phyloP scores from a whole-genome alignment of 92 coral and sea anemone genomes.

The Bergia puertoricense region DNA sequence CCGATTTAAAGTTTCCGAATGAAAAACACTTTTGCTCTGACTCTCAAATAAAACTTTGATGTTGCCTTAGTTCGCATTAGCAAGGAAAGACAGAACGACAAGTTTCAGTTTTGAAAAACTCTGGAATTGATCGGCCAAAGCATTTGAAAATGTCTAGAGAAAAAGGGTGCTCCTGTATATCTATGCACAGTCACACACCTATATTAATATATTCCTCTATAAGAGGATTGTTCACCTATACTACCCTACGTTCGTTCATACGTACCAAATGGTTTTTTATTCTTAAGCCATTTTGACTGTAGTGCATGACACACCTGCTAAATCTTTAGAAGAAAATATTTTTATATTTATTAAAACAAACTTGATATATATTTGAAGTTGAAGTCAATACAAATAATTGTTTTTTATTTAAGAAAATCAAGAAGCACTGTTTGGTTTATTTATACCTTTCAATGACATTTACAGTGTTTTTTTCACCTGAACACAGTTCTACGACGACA shows the following conservation, averaged over 20 bases:
- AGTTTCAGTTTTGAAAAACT: not conserved
- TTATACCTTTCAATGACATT: not conserved
- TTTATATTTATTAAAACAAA: no score
- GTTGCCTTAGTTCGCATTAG: not conserved
- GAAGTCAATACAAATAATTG: not conserved
- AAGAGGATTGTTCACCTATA: not conserved
- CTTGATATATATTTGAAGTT: no score
- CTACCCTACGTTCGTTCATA: not conserved
- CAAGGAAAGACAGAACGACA: not conserved
- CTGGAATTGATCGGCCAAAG: not conserved
- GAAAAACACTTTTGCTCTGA: no score
- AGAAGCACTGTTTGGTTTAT: not conserved
- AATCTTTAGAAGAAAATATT: not conserved
- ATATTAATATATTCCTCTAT: no score
- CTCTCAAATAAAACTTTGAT: not conserved
- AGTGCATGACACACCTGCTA: not conserved
- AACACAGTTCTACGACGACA: not conserved
- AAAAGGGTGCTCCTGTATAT: not conserved
- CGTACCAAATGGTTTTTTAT: not conserved
- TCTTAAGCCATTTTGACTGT: not conserved
- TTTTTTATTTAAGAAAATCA: not conserved
- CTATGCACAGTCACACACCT: not conserved
- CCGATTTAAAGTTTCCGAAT: not conserved
- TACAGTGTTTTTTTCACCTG: not conserved
- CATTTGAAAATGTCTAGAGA: not conserved